Base-by-base conservation (phyloP, 1,140 invertebrate species). In the Hermetia illucens region DNA sequence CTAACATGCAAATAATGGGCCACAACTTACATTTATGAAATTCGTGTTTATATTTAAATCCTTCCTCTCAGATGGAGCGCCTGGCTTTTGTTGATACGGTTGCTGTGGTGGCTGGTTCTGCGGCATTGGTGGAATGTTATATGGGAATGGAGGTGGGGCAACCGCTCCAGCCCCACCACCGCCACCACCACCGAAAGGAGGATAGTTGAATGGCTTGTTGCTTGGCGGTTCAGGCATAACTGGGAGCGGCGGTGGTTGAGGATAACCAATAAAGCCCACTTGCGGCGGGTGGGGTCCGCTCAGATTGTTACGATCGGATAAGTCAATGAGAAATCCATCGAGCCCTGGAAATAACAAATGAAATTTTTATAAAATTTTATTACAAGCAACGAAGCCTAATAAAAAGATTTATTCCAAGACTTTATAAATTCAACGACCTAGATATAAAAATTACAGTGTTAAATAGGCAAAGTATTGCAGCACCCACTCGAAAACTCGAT, bases 241-340 rank as follows among this genome's bases (percentile, higher is more conserved):
- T 2, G 79, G 75, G 48, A 79, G 58, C 5, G 66, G 36, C 13
- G 81, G 81, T 39, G 74, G 67, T 35, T 70, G 68, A 10, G 82
- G 81, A 57, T 69, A 87, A 4, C 79, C 82, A 43, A 85, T 76
- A 54, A 87, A 89, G 1, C 83, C 83, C 46, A 55, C 50, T 37
- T 60, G 52, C 2, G 71, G 69, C n/a, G 82, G 82, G 42, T 73
- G 66, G 24, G 71, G 68, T 17, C 69, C 70, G 18, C 62, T 58
- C 6, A 77, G 64, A 58, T 75, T 75, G 45, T 74, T 75, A 15
- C 59, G 61, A 33, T 69, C 68, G 16, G 72, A 73, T 39, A 85
- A 67, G 53, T 93, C 88, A 51, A 93, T 90, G 30, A 94, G 58
- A 46, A 87, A 51, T 19, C 76, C 73, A 63, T 90, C 85, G 22